A percentile compares a stretch with the other conserved stretches of the same genome.
Evolutionary conservation across 2,113 vertebrate species (phyloP).

Genomic region (Hylia prasina): DNA sequence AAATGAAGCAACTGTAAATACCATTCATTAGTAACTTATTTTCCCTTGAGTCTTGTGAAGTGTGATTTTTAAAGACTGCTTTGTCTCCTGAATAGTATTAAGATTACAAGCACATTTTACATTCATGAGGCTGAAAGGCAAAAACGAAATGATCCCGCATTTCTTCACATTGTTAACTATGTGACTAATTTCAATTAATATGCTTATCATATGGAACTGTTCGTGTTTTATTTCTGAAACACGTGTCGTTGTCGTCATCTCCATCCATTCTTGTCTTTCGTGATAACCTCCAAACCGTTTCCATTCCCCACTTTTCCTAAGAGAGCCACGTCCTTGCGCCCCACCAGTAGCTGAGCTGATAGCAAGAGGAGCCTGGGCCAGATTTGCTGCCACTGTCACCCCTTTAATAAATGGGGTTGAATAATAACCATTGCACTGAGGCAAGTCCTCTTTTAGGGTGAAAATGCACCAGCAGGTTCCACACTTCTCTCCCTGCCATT

Average conservation of each 20-base stretch:
- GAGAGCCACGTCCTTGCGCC: neutral
- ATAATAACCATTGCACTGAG: neutral
- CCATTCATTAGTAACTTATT: conserved; percentile 78
- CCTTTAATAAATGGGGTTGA: neutral
- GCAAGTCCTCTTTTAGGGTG: neutral
- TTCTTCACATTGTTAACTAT: conserved; percentile 71
- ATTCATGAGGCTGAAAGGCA: conserved; percentile 75
- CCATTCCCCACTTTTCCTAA: neutral
- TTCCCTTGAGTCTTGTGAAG: conserved; percentile 78
- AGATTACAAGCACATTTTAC: conserved; percentile 78
- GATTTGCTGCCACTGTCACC: neutral
- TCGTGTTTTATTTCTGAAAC: conserved; percentile 57
- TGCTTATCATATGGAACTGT: conserved; percentile 64
- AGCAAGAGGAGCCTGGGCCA: neutral
- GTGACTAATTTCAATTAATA: conserved; percentile 76
- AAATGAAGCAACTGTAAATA: conserved; percentile 77
- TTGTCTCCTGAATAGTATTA: conserved; percentile 74
- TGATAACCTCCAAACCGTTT: conserved; percentile 41
- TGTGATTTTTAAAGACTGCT: conserved; percentile 74
- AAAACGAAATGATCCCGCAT: conserved; percentile 65
- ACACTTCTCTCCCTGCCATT: neutral
- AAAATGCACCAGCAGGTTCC: neutral
- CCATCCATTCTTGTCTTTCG: conserved; percentile 9
- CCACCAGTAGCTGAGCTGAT: neutral
- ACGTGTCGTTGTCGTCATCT: conserved; percentile 51